A percentile compares a stretch with the other conserved stretches of the same genome.
Evolutionary conservation across 2,797 vertebrate genomes (phyloP).

Genomic region (Morelia viridis): DNA sequence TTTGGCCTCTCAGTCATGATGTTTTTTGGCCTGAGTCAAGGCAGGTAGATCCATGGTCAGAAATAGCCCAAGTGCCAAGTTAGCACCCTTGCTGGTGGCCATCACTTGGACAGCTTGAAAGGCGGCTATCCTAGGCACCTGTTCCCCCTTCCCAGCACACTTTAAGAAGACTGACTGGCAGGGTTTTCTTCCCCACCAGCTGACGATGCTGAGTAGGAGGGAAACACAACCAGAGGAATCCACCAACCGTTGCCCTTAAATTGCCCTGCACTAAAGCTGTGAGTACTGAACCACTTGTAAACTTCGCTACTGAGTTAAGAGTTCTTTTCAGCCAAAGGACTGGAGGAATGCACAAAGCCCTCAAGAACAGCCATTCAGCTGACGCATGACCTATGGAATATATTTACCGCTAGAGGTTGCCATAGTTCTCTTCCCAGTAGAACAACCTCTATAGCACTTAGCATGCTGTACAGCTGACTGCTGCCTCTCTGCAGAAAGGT

Average conservation of each 20-base stretch:
- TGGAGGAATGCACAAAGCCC: neutral
- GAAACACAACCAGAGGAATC: neutral
- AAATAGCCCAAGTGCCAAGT: neutral
- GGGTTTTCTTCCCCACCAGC: neutral
- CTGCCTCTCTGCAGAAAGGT: neutral
- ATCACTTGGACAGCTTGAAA: neutral
- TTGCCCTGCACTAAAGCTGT: neutral
- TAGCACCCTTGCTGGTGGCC: neutral
- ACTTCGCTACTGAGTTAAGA: neutral
- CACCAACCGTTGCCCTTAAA: neutral
- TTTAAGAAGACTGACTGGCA: neutral
- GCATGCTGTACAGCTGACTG: neutral
- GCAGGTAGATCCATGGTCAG: neutral
- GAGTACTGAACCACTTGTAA: neutral
- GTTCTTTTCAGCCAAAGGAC: neutral
- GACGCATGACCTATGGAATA: slow-evolving; percentile 12
- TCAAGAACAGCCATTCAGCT: neutral
- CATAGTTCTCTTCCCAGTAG: slow-evolving; percentile 48
- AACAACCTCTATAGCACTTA: neutral
- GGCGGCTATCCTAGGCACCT: neutral
- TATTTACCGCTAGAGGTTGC: slow-evolving; percentile 64
- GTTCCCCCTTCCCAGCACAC: neutral
- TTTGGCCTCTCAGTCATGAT: no score
- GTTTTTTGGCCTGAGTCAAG: neutral
- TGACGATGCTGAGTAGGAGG: neutral